Percentiles rank a stretch among this genome's conserved stretches.
phyloP scores from a whole-genome alignment of 2,797 vertebrate species.

The Myiothlypis coronata region DNA sequence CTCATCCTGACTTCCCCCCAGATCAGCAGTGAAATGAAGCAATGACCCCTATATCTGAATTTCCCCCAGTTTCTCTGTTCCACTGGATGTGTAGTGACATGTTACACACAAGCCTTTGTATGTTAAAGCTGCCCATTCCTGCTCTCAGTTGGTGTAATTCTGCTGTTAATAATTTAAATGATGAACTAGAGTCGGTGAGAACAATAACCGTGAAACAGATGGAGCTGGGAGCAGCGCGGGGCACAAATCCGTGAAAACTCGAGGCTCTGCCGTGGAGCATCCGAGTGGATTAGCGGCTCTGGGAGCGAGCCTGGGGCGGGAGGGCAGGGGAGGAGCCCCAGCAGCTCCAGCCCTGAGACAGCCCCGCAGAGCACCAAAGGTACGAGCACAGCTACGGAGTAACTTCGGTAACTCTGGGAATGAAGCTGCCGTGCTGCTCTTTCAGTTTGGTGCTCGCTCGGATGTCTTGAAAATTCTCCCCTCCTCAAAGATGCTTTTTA shows the following conservation, averaged over 20 bases:
- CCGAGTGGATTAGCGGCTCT: background rate
- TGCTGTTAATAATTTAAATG: conserved; percentile 67
- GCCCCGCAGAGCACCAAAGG: accelerated
- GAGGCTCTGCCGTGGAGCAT: background rate
- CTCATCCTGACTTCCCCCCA: background rate
- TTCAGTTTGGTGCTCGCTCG: background rate
- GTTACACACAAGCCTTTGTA: background rate
- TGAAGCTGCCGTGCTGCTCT: too few relatives aligned
- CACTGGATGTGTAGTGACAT: background rate
- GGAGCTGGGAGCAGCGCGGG: background rate
- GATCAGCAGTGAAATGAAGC: background rate
- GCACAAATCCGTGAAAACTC: conserved; percentile 11
- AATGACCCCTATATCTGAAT: background rate
- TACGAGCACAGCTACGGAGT: background rate
- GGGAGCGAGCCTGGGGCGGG: background rate
- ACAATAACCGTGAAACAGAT: conserved; percentile 34
- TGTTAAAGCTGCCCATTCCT: background rate
- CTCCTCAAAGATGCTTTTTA: background rate
- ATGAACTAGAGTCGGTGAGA: conserved; percentile 2
- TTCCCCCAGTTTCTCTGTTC: background rate
- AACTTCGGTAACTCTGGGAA: background rate
- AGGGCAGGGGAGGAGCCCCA: background rate
- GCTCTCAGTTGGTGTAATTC: conserved; percentile 16
- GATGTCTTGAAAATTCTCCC: background rate
- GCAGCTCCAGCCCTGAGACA: background rate